These are phyloP conservation scores for Melikaiella ostensackeni DNA, from an alignment of 2,888 invertebrate species.

Conservation along the genomic window DNA sequence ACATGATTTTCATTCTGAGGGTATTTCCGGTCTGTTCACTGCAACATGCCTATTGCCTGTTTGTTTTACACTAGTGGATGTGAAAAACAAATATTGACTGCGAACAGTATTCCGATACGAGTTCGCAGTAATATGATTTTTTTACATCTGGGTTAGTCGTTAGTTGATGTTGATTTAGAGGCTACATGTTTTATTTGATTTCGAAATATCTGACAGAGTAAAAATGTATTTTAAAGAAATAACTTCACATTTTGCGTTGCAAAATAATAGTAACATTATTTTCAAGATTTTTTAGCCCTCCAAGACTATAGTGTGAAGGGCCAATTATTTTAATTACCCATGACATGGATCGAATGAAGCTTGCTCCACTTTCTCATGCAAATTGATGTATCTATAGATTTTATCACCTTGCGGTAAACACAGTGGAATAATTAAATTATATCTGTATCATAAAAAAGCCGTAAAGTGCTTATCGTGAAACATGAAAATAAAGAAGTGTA, in stretches of 20 bases:
- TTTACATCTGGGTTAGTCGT: not conserved
- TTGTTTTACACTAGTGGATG: not conserved
- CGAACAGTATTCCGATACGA: not conserved
- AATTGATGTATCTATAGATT: conserved; percentile 16
- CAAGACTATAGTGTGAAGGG: not conserved
- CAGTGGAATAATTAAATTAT: conserved; percentile 11
- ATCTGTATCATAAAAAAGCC: conserved; percentile 7
- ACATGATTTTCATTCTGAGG: conserved; percentile 10
- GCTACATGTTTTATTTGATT: conserved; percentile 3
- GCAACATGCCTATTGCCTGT: not conserved
- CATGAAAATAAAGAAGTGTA: not conserved
- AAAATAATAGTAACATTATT: not conserved
- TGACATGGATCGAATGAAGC: not conserved
- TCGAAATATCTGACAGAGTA: not conserved
- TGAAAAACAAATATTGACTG: conserved; percentile 26
- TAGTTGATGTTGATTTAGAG: conserved; percentile 19
- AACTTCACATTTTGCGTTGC: not conserved
- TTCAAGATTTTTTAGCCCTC: not conserved
- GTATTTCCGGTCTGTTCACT: conserved; percentile 24
- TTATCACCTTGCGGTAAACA: conserved; percentile 6
- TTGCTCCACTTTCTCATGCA: not conserved
- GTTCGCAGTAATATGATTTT: conserved; percentile 11
- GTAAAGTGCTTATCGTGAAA: conserved; percentile 5
- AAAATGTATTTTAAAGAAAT: not conserved
- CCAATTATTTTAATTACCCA: conserved; percentile 12